Base-by-base conservation (phyloP, 2,797 vertebrate species). In the Sardinella longiceps region DNA sequence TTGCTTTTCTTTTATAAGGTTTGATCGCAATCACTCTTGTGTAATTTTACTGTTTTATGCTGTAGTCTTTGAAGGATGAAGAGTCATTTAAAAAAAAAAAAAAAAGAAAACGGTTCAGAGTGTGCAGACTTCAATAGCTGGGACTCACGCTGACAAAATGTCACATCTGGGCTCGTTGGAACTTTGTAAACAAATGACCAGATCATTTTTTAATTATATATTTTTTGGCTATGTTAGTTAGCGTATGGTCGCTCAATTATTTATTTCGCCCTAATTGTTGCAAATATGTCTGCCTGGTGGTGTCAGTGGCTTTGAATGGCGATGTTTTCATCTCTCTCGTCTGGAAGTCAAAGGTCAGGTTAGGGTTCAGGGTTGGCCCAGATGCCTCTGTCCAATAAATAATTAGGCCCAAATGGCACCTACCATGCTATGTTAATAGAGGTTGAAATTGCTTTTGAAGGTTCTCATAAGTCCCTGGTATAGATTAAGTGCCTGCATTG, bases 391-490 rank as follows among this genome's bases (percentile, higher is more conserved):
- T 94, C 93, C 90, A 89, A 96, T 96, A 96, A 96, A 97, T 96
- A 96, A 96, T 97, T 95, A 96, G 93, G 93, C 93, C 93, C 94
- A 95, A 95, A 96, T 95, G 80, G 84, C 90, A 92, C 94, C 95
- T 95, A 95, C 94, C 95, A 92, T 92, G 94, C 93, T 91, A 93
- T 95, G 95, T 95, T 96, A 96, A 97, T 97, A 95, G 95, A 96
- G 95, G 95, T 92, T 94, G 95, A 95, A 97, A 97, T 97, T 96
- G 96, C 95, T 96, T 97, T 94, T 95, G 96, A 96, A 97, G 96
- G 95, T 97, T 96, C 95, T 96, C 95, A 96, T 96, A 97, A 97
- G 96, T 96, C 96, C 95, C 95, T 95, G 93, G 95, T 97, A 97
- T 97, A 95, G 96, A 97, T 97, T 96, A 97, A 97, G 95, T 97